These are phyloP conservation scores for Musca vetustissima DNA, from an alignment of 1,140 invertebrate species.

Conservation along the genomic window DNA sequence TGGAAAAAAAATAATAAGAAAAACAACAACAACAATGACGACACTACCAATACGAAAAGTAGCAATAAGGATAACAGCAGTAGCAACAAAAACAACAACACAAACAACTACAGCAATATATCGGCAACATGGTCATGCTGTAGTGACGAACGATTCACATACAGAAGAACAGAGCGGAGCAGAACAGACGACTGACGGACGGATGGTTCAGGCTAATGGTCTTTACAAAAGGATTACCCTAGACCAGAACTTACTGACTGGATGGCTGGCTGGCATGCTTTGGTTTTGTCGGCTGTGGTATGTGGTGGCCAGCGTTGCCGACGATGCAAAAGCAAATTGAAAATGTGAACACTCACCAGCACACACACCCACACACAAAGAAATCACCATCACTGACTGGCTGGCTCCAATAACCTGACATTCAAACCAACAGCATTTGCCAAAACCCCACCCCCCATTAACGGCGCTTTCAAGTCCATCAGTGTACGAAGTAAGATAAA, in stretches of 20 bases:
- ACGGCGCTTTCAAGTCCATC: constrained; percentile 49
- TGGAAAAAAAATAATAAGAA: too few relatives aligned
- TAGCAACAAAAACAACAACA: too few relatives aligned
- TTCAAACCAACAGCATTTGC: too few relatives aligned
- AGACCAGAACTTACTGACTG: not conserved
- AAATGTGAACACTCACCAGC: not conserved
- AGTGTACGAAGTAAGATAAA: constrained; percentile 57
- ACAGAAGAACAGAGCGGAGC: too few relatives aligned
- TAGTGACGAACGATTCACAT: not conserved
- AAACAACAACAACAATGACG: too few relatives aligned
- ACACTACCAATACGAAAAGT: too few relatives aligned
- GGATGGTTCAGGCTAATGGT: not conserved
- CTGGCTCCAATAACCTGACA: too few relatives aligned
- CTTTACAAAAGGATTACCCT: not conserved
- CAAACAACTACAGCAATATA: not conserved
- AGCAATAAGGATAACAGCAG: too few relatives aligned
- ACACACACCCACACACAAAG: too few relatives aligned
- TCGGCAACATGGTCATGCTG: not conserved
- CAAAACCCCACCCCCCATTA: not conserved
- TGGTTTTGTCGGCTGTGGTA: not conserved
- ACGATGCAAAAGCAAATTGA: constrained; percentile 9
- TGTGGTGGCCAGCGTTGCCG: not conserved
- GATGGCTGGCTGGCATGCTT: not conserved
- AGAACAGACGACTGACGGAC: too few relatives aligned
- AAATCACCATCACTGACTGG: too few relatives aligned